Conservation (phyloP, 2,888 invertebrate species). For the Drosophila paranaensis region DNA sequence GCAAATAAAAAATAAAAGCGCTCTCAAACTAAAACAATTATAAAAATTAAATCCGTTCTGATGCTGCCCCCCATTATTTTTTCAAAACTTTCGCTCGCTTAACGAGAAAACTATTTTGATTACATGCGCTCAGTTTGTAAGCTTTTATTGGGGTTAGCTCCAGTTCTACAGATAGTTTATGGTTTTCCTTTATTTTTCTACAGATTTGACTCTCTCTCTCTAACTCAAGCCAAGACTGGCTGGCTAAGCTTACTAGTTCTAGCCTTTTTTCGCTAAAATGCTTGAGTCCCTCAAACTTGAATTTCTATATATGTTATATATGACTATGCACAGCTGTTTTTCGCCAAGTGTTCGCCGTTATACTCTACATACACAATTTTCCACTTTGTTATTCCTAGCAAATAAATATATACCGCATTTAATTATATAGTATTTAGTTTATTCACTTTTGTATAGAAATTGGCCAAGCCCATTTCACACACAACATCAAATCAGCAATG, state of each 20-base stretch:
- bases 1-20: neutral
- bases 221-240: too few relatives aligned
- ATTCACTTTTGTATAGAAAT: slow-evolving; percentile 7
- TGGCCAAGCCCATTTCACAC: slow-evolving; percentile 21
- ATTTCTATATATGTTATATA: neutral
- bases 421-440: slow-evolving; percentile 5
- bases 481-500: slow-evolving; percentile 36
- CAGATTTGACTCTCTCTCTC: too few relatives aligned
- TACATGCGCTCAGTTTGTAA: neutral
- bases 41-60: slow-evolving; percentile 1
- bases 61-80: neutral
- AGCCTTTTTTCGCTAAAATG: neutral
- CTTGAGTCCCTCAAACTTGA: neutral
- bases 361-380: neutral
- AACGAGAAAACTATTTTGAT: slow-evolving; percentile 7
- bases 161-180: too few relatives aligned
- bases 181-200: too few relatives aligned
- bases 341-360: neutral
- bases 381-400: neutral
- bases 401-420: neutral
- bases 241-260: too few relatives aligned
- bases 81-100: neutral
- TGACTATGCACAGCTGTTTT: neutral
- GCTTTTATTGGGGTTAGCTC: too few relatives aligned
- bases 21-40: slow-evolving; percentile 21